Conservation (phyloP, 2,113 vertebrate species). For the Clarias gariepinus region DNA sequence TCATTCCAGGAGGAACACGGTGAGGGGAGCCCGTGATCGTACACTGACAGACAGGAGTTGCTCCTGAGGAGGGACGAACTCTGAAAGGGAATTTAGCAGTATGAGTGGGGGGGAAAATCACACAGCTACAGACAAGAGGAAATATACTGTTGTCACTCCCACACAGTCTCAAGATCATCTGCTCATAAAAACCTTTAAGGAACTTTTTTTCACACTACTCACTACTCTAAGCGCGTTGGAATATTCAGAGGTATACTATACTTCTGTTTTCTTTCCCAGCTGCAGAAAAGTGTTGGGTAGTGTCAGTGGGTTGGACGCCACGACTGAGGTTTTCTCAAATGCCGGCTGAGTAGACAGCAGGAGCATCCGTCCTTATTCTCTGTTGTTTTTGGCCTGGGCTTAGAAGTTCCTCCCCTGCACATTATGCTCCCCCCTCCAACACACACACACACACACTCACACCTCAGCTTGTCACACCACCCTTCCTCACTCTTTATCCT, state of each 20-base stretch:
- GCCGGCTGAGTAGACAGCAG: conserved; percentile 26
- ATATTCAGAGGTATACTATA: conserved; percentile 11
- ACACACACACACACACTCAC: conserved; percentile 41
- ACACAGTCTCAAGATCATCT: conserved; percentile 52
- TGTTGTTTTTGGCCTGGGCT: conserved; percentile 64
- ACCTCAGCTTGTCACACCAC: conserved; percentile 62
- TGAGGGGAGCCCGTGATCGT: conserved; percentile 76
- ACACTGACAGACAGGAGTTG: conserved; percentile 80
- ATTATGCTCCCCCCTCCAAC: conserved; percentile 28
- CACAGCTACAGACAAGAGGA: conserved; percentile 66
- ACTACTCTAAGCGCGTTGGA: conserved; percentile 19
- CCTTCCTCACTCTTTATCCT: conserved; percentile 57
- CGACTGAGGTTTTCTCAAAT: conserved; percentile 28
- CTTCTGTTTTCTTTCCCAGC: conserved; percentile 22
- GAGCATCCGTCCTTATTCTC: conserved; percentile 57
- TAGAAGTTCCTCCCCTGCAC: conserved; percentile 55
- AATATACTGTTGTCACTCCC: conserved; percentile 54
- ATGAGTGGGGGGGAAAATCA: conserved; percentile 62
- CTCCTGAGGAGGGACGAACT: conserved; percentile 65
- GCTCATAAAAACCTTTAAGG: conserved; percentile 31
- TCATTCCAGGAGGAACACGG: conserved; percentile 88
- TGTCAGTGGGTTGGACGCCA: conserved; percentile 28
- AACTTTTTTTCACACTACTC: conserved; percentile 20
- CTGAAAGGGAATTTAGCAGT: conserved; percentile 66
- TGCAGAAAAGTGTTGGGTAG: conserved; percentile 22